Conservation (phyloP, 2,113 vertebrate species). For the Numida meleagris region DNA sequence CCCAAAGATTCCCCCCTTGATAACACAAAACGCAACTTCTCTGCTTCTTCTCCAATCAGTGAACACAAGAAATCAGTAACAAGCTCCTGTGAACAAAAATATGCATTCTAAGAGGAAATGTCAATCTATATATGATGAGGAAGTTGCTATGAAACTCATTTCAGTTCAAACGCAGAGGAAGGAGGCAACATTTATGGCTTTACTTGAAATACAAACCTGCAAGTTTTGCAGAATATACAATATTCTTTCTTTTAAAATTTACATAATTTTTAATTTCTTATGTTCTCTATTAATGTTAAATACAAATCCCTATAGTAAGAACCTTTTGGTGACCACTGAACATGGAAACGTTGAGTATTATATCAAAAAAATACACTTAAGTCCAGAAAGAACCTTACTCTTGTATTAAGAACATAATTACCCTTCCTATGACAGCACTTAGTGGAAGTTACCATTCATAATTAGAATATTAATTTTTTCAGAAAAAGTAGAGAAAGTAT, state of each 20-base stretch:
- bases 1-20: background rate
- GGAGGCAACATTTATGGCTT: background rate
- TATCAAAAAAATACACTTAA: background rate
- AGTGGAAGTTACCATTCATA: background rate
- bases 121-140: too few relatives aligned
- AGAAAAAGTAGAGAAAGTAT: background rate
- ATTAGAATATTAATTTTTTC: background rate
- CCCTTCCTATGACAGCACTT: background rate
- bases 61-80: background rate
- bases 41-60: background rate
- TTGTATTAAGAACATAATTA: background rate
- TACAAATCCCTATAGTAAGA: background rate
- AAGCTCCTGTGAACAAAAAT: background rate
- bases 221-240: background rate
- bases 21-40: background rate
- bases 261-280: background rate
- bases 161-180: background rate
- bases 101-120: fast-evolving
- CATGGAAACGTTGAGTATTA: background rate
- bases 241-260: background rate
- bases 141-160: background rate
- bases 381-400: background rate
- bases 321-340: fast-evolving
- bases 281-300: background rate
- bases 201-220: background rate